A percentile compares a stretch with the other conserved stretches of the same genome.
Conservation (phyloP, 2,797 vertebrate genomes). For the Malacoraja senta region DNA sequence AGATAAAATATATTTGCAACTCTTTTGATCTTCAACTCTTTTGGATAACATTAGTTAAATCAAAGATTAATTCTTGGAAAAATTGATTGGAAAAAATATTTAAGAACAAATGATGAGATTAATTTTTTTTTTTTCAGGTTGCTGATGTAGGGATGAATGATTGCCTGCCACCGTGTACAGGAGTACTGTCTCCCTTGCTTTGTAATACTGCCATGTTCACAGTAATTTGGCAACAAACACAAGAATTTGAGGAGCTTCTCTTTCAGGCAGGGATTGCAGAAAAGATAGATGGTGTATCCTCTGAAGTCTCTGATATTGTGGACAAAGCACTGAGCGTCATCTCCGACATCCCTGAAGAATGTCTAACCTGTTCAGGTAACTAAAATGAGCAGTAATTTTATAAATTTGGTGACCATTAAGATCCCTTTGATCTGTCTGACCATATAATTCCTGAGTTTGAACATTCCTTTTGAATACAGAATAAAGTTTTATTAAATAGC, state of each 20-base stretch:
- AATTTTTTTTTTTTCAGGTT: slow-evolving; percentile 55
- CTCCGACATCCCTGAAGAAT: slow-evolving; percentile 52
- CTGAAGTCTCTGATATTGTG: slow-evolving; percentile 64
- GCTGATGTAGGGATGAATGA: slow-evolving; percentile 61
- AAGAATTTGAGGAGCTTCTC: slow-evolving; percentile 44
- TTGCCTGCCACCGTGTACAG: slow-evolving; percentile 56
- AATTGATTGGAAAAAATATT: neutral
- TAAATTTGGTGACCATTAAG: neutral
- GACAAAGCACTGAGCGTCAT: slow-evolving; percentile 63
- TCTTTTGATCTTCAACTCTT: neutral
- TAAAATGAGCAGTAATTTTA: neutral
- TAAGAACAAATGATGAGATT: neutral
- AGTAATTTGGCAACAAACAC: slow-evolving; percentile 53
- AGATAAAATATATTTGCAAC: neutral
- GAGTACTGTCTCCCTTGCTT: slow-evolving; percentile 71
- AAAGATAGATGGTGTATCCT: slow-evolving; percentile 45
- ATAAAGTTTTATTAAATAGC: neutral
- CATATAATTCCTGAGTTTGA: neutral
- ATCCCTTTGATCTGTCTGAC: neutral
- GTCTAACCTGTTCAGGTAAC: slow-evolving; percentile 45
- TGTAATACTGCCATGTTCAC: slow-evolving; percentile 64
- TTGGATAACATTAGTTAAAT: neutral
- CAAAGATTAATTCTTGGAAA: neutral
- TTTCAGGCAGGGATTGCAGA: slow-evolving; percentile 43
- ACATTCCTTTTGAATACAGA: neutral